A percentile compares a stretch with the other conserved stretches of the same genome.
Evolutionary conservation across 2,888 invertebrate genomes (phyloP).

Genomic region (Sinhomidia bicolor): DNA sequence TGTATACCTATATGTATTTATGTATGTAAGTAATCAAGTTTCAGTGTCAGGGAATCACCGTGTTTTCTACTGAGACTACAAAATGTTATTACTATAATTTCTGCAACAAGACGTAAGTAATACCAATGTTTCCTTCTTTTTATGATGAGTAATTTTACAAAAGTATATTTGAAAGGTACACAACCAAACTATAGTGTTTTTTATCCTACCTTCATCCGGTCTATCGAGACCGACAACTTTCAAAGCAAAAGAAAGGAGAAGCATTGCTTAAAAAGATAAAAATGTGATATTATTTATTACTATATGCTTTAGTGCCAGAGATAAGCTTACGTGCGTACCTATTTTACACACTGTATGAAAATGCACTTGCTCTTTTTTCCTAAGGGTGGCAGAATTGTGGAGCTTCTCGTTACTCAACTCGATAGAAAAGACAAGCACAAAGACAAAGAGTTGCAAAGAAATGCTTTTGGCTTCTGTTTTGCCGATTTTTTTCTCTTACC

Average conservation of each 20-base stretch:
- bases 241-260: neutral
- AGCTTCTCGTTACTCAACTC: conserved; percentile 9
- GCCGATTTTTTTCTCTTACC: no score
- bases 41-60: conserved; percentile 43
- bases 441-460: neutral
- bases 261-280: no score
- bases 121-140: neutral
- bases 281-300: no score
- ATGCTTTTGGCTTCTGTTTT: neutral
- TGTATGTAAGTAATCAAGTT: conserved; percentile 37
- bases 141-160: neutral
- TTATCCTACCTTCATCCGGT: conserved; percentile 22
- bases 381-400: neutral
- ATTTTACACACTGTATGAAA: conserved; percentile 8
- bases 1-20: no score
- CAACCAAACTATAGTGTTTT: neutral
- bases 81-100: neutral
- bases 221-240: neutral
- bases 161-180: neutral
- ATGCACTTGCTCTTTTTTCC: neutral
- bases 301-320: neutral
- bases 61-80: neutral
- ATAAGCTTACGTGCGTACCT: neutral
- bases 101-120: neutral
- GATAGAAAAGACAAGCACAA: neutral